Evolutionary conservation across 2,113 vertebrate species (phyloP), one percentile per base, ranked within the genome.

Genomic region (Passer montanus): DNA sequence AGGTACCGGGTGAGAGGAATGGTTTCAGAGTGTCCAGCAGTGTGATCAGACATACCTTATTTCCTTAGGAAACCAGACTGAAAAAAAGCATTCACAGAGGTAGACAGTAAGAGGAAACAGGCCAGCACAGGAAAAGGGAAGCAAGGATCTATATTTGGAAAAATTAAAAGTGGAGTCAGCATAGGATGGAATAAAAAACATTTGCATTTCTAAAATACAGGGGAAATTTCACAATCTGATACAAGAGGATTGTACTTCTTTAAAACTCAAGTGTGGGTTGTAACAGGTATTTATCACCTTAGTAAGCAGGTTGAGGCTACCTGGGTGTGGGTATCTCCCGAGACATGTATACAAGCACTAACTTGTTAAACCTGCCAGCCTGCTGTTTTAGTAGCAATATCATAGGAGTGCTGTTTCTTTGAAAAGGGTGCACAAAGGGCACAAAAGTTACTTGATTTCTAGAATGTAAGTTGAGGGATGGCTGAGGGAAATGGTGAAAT

Each of bases 321-420:
- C 90, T 94, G 94, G 93, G 95, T 93, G 95, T 94, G 90, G 76
- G 86, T 95, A 87, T 95, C 94, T 97, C 82, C 72, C 79, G 87
- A 92, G 90, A 81, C 56, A 30, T 43, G 44, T 64, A 5, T 88
- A 69, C 90, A 81, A 92, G 95, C 80, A 28, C 47, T 92, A 4
- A 95, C 95, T 95, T 90, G 93, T 82, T 94, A 82, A 90, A 95
- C 95, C 92, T 93, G 94, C 93, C 95, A 95, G 88, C 79, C 88
- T 90, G 10, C 88, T 92, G 83, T 90, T 93, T 81, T 90, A 90
- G 73, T 64, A 95, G 92, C 94, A 94, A 50, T 96, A 95, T 95
- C 93, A 60, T 37, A 94, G 92, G 94, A 95, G 88, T 37, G n/a
- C 88, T 92, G 52, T 37, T 89, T 47, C 93, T 96, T 94, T 93